phyloP scores from a whole-genome alignment of 2,888 invertebrate genomes.

The Caenorhabditis sinica region DNA sequence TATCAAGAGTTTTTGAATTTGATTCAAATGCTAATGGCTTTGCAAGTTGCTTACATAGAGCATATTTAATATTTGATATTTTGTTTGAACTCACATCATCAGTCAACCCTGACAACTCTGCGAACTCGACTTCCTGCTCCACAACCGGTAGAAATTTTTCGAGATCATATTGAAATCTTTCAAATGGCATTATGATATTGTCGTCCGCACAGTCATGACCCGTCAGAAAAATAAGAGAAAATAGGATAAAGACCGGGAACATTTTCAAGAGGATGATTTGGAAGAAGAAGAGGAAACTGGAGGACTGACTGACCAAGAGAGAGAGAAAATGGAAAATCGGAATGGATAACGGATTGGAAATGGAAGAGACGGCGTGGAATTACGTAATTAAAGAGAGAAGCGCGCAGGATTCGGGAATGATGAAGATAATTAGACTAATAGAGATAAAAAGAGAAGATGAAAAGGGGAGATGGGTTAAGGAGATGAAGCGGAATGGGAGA shows the following conservation, averaged over 20 bases:
- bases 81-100: conserved; percentile 48
- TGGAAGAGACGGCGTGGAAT: neutral
- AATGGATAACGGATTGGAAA: conserved; percentile 19
- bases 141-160: conserved; percentile 49
- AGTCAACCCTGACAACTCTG: conserved; percentile 41
- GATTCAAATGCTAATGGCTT: no score
- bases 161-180: conserved; percentile 48
- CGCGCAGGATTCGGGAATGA: neutral
- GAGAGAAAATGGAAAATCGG: neutral
- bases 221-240: neutral
- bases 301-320: neutral
- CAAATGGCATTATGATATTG: conserved; percentile 42
- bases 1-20: no score
- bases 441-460: neutral
- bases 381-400: conserved; percentile 8
- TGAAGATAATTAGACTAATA: neutral
- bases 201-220: conserved; percentile 9
- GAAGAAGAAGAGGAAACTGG: neutral
- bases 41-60: no score
- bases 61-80: neutral
- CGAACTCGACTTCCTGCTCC: conserved; percentile 54
- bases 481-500: neutral
- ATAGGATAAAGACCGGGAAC: conserved; percentile 10
- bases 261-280: neutral
- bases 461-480: no score